Conservation (phyloP, 2,888 invertebrate genomes). For the Iselma pallidipennis region DNA sequence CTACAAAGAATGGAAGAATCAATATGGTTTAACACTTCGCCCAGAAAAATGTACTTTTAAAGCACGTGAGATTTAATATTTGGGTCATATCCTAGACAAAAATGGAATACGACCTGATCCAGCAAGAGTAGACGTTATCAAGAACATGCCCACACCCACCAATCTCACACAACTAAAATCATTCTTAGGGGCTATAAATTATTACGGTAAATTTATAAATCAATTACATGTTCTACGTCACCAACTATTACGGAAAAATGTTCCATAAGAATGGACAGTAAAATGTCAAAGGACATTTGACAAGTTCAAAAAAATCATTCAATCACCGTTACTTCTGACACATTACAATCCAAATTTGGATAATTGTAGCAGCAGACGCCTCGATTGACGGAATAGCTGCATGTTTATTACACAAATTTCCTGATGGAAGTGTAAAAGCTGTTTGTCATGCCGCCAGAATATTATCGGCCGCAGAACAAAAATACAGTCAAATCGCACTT, state of each 20-base stretch:
- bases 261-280: conserved; percentile 9
- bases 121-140: no score
- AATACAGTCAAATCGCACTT: conserved; percentile 45
- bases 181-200: no score
- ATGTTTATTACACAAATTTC: conserved; percentile 7
- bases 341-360: conserved; percentile 10
- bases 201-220: conserved; percentile 2
- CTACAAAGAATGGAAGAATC: no score
- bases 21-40: no score
- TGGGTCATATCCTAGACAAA: no score
- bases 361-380: conserved; percentile 7
- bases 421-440: conserved; percentile 33
- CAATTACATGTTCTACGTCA: conserved; percentile 14
- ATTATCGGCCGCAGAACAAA: conserved; percentile 40
- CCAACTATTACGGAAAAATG: conserved; percentile 7
- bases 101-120: no score
- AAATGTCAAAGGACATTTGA: conserved; percentile 15
- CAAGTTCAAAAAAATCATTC: conserved; percentile 1
- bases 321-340: conserved; percentile 1
- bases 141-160: no score
- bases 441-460: conserved; percentile 42
- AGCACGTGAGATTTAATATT: no score
- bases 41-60: no score
- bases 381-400: conserved; percentile 3
- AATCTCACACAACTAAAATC: no score